Evolutionary conservation across 2,113 vertebrate species (phyloP).

Genomic region (Sialia sialis): DNA sequence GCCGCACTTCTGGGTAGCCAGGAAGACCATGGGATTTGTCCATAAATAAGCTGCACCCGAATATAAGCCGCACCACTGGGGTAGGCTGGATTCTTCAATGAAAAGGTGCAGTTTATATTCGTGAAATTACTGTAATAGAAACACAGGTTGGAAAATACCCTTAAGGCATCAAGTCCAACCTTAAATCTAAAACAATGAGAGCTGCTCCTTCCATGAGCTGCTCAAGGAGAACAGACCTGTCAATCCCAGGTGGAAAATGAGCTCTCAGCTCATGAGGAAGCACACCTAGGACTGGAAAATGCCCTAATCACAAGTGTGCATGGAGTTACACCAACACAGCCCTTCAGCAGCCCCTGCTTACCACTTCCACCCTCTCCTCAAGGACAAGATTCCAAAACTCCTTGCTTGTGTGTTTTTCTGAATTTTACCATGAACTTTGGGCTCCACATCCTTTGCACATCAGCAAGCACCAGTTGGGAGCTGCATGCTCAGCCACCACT

Average conservation of each 20-base stretch:
- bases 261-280: neutral
- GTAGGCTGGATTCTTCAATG: too few relatives aligned
- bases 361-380: neutral
- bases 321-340: neutral
- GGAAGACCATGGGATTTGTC: too few relatives aligned
- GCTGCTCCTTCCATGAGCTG: neutral
- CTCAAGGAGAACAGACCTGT: neutral
- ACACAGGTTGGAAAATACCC: neutral
- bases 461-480: neutral
- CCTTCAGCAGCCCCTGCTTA: neutral
- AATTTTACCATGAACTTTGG: neutral
- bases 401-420: neutral
- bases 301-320: neutral
- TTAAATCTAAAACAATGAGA: neutral
- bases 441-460: rapidly evolving
- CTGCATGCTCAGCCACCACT: neutral
- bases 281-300: neutral
- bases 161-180: neutral
- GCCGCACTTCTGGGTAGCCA: too few relatives aligned
- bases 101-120: too few relatives aligned
- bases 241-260: neutral
- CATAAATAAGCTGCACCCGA: too few relatives aligned
- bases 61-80: too few relatives aligned
- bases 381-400: neutral
- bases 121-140: too few relatives aligned